Base-by-base conservation (phyloP, 2,797 vertebrate genomes). In the Sparidentex hasta region DNA sequence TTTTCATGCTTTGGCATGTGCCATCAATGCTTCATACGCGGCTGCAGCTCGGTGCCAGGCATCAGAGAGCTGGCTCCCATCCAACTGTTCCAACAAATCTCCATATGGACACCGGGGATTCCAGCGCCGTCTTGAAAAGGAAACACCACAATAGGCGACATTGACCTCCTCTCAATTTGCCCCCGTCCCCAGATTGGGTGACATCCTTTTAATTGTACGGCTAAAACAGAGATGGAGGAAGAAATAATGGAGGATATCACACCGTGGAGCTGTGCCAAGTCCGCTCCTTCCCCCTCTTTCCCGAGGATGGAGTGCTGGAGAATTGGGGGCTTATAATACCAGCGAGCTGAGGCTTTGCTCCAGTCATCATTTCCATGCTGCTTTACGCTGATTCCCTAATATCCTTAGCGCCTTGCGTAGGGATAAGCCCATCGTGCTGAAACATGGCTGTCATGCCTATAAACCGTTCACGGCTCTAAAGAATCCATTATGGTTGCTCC, bases 381-480 rank as follows among this genome's bases (percentile, higher is more conserved):
- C 94, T 95, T 95, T 95, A 93, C 90, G 90, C 93, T 88, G 93
- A 95, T 95, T 95, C 93, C 87, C 91, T 95, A 95, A 96, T 95
- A 95, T 95, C 94, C 94, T 95, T 94, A 95, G 93, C 93, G 90
- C 90, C 92, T 78, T 76, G 92, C 90, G 92, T 85, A 85, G 92
- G 94, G 95, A 95, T 95, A 95, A 95, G 94, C 94, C 91, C 92
- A 88, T 95, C 93, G 90, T 88, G 91, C 90, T 79, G 91, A 90
- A 94, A 93, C 92, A 88, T 90, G 94, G 92, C 93, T 91, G 92
- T 94, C 94, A 94, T 93, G 94, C 93, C 91, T 93, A 91, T 94
- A 94, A 95, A 95, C 91, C 88, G 87, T 94, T 94, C 93, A 94
- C 73, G 89, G 93, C 93, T 94, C 93, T 93, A 91, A 93, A 94